Conservation (phyloP, 2,797 vertebrate genomes). For the Parotocinclus haroldoi region DNA sequence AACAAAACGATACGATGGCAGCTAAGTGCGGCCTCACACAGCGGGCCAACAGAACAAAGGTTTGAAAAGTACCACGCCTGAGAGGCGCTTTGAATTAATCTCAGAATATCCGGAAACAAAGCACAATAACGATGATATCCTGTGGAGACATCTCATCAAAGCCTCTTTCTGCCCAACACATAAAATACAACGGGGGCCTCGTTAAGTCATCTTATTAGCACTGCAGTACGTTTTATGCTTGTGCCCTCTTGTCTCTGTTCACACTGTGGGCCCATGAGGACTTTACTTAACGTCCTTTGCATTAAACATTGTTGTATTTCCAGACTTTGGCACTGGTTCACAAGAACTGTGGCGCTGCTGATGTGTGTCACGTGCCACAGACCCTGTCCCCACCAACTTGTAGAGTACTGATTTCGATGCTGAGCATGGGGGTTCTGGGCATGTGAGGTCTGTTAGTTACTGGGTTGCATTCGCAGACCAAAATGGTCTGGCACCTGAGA, state of each 20-base stretch:
- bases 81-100: conserved; percentile 23
- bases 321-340: no score
- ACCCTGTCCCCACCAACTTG: no score
- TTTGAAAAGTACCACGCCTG: conserved; percentile 24
- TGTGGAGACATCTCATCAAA: conserved; percentile 24
- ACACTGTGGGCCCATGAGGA: no score
- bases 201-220: conserved; percentile 26
- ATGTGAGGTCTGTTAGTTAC: no score
- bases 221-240: conserved; percentile 3
- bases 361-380: no score
- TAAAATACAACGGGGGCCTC: conserved; percentile 33
- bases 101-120: conserved; percentile 20
- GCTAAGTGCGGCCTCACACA: conserved; percentile 18
- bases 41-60: conserved; percentile 11
- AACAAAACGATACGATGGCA: not conserved
- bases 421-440: no score
- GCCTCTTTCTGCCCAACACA: conserved; percentile 16
- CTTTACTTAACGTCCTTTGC: no score
- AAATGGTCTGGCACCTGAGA: no score
- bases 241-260: not conserved
- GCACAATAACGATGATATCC: conserved; percentile 14
- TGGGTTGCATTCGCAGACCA: no score
- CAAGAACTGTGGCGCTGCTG: no score
- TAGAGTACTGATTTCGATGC: no score
- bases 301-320: no score